A percentile compares a stretch with the other conserved stretches of the same genome.
phyloP scores from a whole-genome alignment of 1,140 invertebrate genomes.

The Lasioglossum albipes region DNA sequence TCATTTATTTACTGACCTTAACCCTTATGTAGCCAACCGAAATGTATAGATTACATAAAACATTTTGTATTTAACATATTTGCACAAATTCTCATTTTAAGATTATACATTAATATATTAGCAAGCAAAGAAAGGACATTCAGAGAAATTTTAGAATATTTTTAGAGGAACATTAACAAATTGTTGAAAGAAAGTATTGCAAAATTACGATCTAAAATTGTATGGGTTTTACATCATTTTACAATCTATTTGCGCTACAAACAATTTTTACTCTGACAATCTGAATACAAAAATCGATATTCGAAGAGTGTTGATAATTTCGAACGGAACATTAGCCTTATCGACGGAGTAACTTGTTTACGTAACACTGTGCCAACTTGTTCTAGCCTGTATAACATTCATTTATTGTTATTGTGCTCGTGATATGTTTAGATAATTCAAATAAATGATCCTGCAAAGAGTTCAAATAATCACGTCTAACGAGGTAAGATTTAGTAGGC shows the following conservation, averaged over 20 bases:
- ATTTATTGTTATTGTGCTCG: neutral
- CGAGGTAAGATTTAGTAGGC: too few species aligned
- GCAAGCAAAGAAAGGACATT: too few species aligned
- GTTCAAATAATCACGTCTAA: neutral
- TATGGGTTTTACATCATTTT: neutral
- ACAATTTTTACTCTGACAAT: neutral
- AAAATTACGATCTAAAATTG: neutral
- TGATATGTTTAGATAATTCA: neutral
- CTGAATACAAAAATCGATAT: neutral
- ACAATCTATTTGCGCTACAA: neutral
- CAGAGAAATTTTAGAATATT: too few species aligned
- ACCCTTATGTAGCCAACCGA: too few species aligned
- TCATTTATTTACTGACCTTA: neutral
- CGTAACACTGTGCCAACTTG: neutral
- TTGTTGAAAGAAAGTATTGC: too few species aligned
- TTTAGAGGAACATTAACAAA: too few species aligned
- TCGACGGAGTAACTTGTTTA: slow-evolving; percentile 16
- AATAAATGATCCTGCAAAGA: neutral
- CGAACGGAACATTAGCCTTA: neutral
- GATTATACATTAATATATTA: too few species aligned
- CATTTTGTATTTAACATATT: too few species aligned
- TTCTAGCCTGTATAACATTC: neutral
- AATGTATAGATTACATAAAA: too few species aligned
- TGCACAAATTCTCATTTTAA: too few species aligned
- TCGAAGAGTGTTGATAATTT: neutral